Base-by-base conservation (phyloP, 2,113 vertebrate species). In the Neodon shergylaensis region DNA sequence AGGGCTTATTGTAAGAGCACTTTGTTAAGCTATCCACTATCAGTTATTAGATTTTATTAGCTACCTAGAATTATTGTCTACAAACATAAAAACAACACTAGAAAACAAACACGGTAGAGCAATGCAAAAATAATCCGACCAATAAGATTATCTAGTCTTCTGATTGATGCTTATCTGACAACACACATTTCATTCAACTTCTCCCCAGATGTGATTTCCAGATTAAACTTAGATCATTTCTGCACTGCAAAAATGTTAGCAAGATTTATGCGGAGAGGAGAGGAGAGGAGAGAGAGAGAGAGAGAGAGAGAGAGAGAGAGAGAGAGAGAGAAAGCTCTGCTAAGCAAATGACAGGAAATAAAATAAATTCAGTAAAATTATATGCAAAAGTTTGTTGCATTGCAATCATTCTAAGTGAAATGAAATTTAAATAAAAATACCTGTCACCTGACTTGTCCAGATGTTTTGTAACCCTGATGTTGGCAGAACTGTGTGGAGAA, bases 391-490 rank as follows among this genome's bases (percentile, higher is more conserved):
- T 84, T 12, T 31, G 39, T 39, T 73, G 13, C 42, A 44, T 0
- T 83, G 22, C 26, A 84, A 36, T 83, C 49, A 82, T 83, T 79
- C 36, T 28, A 22, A 96, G 90, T 47, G 49, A 93, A 96, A 77
- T 77, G n/a, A 91, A 49, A 83, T 78, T 88, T 95, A 66, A 54
- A 68, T 36, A 39, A 54, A 72, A 90, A 66, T 24, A 63, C 17
- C 44, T 2, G 3, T 39, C 61, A 83, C 78, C 26, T 65, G 26
- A 42, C 78, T 85, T 26, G 39, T n/a, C 63, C 52, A 54, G 73
- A 81, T 26, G 13, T 26, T 86, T 58, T 90, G 1, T 74, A 66
- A 91, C 66, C 77, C n/a, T 91, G 66, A 73, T 73, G 44, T 13
- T 94, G 39, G 84, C 81, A 52, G 85, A 91, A 65, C 33, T 42